These are phyloP conservation scores for Tinamus guttatus DNA, from an alignment of 2,113 vertebrate species.

Conservation along the genomic window DNA sequence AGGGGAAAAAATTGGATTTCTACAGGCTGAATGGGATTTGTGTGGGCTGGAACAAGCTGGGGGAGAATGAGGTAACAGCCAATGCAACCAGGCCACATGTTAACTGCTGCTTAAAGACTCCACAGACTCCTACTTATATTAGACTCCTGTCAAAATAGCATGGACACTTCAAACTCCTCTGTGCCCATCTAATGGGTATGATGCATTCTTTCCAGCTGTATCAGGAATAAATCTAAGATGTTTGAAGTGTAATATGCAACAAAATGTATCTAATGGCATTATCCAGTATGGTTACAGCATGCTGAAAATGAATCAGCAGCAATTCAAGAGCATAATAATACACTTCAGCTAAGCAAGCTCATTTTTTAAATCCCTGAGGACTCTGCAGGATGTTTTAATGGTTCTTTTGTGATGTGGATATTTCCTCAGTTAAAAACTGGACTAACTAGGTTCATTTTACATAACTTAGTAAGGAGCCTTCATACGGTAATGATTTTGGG, in stretches of 20 bases:
- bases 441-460: constrained; percentile 42
- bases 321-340: constrained; percentile 42
- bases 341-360: not conserved
- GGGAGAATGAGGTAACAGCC: not conserved
- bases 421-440: constrained; percentile 44
- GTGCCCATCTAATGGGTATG: not conserved
- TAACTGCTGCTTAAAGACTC: not conserved
- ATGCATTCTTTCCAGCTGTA: not conserved
- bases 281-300: not conserved
- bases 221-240: not conserved
- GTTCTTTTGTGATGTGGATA: constrained; percentile 46
- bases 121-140: not conserved
- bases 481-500: constrained; percentile 53
- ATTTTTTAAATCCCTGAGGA: constrained; percentile 50
- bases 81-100: not conserved
- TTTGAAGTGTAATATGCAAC: not conserved
- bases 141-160: not conserved
- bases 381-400: constrained; percentile 34
- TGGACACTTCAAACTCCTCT: not conserved
- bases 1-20: not conserved
- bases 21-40: not conserved
- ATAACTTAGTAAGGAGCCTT: constrained; percentile 29
- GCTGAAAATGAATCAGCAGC: constrained; percentile 47
- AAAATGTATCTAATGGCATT: not conserved
- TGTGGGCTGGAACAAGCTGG: not conserved